These are phyloP conservation scores for Phocoena sinus DNA, from an alignment of 2,113 vertebrate genomes.

Conservation along the genomic window DNA sequence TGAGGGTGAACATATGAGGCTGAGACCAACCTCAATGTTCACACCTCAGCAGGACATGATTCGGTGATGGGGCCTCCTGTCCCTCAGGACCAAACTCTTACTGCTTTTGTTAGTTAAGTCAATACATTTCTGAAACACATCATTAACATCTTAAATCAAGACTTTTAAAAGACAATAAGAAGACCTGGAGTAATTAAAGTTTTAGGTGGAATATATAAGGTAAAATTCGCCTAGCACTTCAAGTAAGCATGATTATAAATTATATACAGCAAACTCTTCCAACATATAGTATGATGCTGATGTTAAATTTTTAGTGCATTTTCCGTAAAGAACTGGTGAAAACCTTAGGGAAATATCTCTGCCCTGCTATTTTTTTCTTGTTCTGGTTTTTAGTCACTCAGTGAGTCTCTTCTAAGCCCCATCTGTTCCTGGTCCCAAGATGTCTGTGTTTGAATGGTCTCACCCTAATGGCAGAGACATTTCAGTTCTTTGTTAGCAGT, in stretches of 20 bases:
- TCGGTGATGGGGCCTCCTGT: background rate
- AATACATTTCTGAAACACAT: background rate
- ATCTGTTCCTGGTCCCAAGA: background rate
- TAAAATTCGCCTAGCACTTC: background rate
- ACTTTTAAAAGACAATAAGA: background rate
- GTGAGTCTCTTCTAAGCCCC: background rate
- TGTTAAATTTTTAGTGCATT: background rate
- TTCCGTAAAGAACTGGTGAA: background rate
- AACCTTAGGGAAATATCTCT: background rate
- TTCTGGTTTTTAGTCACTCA: background rate
- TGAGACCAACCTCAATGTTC: background rate
- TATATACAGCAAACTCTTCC: background rate
- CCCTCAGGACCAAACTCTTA: background rate
- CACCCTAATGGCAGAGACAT: background rate
- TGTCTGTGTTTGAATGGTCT: background rate
- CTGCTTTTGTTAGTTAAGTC: background rate
- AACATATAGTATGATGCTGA: background rate
- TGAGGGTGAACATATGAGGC: background rate
- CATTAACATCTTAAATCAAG: background rate
- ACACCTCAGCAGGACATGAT: background rate
- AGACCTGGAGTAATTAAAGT: background rate
- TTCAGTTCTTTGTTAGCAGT: background rate
- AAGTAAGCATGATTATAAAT: background rate
- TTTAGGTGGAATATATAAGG: background rate
- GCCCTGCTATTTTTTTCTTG: background rate